A percentile compares a stretch with the other conserved stretches of the same genome.
These are phyloP conservation scores for Agapostemon virescens DNA, from an alignment of 2,888 invertebrate species.

Conservation along the genomic window DNA sequence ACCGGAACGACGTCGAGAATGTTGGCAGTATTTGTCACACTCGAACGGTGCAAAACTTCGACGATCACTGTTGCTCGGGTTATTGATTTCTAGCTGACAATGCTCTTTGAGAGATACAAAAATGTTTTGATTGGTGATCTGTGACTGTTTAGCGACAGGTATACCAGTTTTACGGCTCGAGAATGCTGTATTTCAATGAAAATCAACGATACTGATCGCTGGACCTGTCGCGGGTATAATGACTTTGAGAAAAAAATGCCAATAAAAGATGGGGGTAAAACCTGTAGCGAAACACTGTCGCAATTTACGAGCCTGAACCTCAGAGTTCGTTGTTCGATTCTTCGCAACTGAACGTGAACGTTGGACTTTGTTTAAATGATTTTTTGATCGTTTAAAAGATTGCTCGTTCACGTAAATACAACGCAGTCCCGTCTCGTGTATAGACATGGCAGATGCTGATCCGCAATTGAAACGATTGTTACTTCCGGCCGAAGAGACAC, in stretches of 20 bases:
- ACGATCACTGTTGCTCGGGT: constrained; percentile 53
- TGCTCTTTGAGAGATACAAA: constrained; percentile 32
- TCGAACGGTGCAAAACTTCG: constrained; percentile 40
- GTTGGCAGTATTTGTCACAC: constrained; percentile 60
- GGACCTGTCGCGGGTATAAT: no score
- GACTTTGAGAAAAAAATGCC: background rate
- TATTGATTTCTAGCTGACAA: constrained; percentile 64
- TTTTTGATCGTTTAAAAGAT: background rate
- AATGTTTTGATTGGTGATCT: constrained; percentile 28
- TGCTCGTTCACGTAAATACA: background rate
- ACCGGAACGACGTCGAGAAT: constrained; percentile 38
- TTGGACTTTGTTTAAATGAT: background rate
- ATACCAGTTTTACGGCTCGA: background rate
- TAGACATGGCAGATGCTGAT: constrained; percentile 77
- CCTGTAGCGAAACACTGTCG: background rate
- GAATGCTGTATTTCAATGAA: background rate
- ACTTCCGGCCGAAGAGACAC: constrained; percentile 77
- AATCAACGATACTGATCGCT: background rate
- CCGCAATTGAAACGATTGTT: constrained; percentile 76
- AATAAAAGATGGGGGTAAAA: background rate
- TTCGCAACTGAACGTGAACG: background rate
- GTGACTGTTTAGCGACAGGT: constrained; percentile 21
- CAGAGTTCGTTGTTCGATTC: background rate
- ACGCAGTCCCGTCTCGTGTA: background rate
- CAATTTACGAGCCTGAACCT: background rate